Evolutionary conservation across 2,888 invertebrate genomes (phyloP), one percentile per base, ranked within the genome.

Genomic region (Pristionchus mayeri): DNA sequence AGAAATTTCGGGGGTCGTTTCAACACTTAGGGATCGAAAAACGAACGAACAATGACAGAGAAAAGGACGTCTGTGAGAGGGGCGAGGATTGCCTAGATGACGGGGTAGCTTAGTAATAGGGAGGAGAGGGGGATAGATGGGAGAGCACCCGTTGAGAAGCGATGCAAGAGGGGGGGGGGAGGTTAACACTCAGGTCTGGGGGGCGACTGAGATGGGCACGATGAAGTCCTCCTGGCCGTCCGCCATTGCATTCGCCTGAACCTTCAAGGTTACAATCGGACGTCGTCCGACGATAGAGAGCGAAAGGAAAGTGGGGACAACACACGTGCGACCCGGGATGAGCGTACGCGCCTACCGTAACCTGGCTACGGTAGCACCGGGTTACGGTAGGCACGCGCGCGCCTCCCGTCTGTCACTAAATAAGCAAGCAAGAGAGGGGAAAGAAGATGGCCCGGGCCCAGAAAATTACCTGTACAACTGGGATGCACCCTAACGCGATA

Each of bases 401-500:
- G 44, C 44, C 44, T 2, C 30, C 40, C 71, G 44, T 21, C 24
- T 40, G 71, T 44, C 71, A 71, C 63, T 34, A 30, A 57, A 21
- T 6, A 71, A 48, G 50, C 27, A 76, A 52, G 76, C 50, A n/a
- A 30, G 50, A 76, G 30, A 52, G 44, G 6, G 50, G 27, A 30
- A 30, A 30, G 76, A 18, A 30, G 30, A 37, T 24, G 57, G 67
- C 27, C 16, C 7, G 34, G 24, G 57, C 24, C 37, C 3, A 54
- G 7, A 37, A 34, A 27, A 4, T 50, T 87, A 92, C 92, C 90
- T 92, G 91, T 60, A 92, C 87, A n/a, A 92, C 92, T 48, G 92
- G 92, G 57, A 92, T 88, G 85, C 92, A 92, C 9, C 88, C 92
- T 48, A 92, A 85, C 11, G 92, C 89, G 48, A 92, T 90, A 13